These are phyloP conservation scores for Pollicipes pollicipes DNA, from an alignment of 1,140 invertebrate species.

Conservation along the genomic window DNA sequence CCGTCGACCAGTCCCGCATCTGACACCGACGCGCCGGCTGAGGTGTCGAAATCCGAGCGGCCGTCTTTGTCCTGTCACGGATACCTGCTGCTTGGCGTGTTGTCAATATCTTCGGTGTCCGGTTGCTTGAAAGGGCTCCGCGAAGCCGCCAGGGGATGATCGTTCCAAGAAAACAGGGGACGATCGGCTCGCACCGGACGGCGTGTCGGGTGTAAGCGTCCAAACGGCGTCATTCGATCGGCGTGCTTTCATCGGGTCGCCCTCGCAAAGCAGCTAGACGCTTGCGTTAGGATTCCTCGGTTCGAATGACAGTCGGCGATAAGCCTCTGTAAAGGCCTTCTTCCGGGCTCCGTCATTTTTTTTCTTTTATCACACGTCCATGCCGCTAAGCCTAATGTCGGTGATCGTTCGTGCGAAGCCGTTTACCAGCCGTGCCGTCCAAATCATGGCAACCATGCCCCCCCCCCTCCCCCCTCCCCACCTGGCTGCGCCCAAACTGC, in stretches of 20 bases:
- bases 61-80: background rate
- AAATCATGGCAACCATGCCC: no score
- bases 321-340: background rate
- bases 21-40: no score
- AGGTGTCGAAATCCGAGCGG: background rate
- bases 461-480: no score
- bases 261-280: background rate
- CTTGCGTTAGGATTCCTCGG: background rate
- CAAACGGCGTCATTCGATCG: background rate
- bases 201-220: background rate
- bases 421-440: no score
- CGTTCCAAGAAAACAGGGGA: no score
- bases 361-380: no score
- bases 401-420: no score
- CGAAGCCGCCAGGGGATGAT: no score
- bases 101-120: background rate
- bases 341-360: no score
- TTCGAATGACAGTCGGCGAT: background rate
- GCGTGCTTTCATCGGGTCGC: background rate
- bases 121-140: background rate
- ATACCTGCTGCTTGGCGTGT: background rate
- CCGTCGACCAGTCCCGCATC: no score
- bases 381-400: no score
- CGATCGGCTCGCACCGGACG: background rate
- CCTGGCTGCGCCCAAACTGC: no score